A percentile compares a stretch with the other conserved stretches of the same genome.
Evolutionary conservation across 2,888 invertebrate species (phyloP).

Genomic region (Hermaeophaga mercurialis): DNA sequence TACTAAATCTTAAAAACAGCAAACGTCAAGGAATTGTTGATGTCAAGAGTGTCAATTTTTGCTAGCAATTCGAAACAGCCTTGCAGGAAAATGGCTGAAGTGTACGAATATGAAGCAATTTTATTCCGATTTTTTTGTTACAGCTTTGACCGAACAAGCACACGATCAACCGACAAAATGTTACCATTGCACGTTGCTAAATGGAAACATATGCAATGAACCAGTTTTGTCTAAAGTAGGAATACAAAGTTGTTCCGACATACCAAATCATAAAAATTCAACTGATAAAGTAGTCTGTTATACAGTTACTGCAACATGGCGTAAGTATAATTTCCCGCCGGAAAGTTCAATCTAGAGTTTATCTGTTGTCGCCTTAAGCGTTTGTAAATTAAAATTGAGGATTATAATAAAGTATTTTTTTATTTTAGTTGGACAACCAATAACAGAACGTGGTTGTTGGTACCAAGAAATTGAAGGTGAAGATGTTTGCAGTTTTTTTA

Average conservation of each 20-base stretch:
- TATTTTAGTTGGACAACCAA: slow-evolving; percentile 17
- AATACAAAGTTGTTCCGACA: neutral
- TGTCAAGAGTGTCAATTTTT: too few species aligned
- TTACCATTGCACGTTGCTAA: slow-evolving; percentile 1
- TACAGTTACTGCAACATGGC: slow-evolving; percentile 4
- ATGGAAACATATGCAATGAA: neutral
- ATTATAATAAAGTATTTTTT: neutral
- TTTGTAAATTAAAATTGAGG: too few species aligned
- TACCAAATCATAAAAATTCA: slow-evolving; percentile 6
- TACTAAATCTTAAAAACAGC: too few species aligned
- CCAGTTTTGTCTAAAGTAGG: neutral
- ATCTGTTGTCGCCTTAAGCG: too few species aligned
- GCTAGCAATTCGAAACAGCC: too few species aligned
- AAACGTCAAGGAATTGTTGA: too few species aligned
- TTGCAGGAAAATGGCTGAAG: too few species aligned
- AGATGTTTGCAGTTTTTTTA: slow-evolving; percentile 27
- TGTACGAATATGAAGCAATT: too few species aligned
- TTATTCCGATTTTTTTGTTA: too few species aligned
- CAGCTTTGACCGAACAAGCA: neutral
- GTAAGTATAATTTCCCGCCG: slow-evolving; percentile 1
- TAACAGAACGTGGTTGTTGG: slow-evolving; percentile 28
- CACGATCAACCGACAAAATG: slow-evolving; percentile 3
- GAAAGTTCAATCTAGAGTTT: too few species aligned
- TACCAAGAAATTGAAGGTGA: slow-evolving; percentile 29
- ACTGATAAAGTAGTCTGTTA: slow-evolving; percentile 8